These are phyloP conservation scores for Steatornis caripensis DNA, from an alignment of 2,113 vertebrate species.

Conservation along the genomic window DNA sequence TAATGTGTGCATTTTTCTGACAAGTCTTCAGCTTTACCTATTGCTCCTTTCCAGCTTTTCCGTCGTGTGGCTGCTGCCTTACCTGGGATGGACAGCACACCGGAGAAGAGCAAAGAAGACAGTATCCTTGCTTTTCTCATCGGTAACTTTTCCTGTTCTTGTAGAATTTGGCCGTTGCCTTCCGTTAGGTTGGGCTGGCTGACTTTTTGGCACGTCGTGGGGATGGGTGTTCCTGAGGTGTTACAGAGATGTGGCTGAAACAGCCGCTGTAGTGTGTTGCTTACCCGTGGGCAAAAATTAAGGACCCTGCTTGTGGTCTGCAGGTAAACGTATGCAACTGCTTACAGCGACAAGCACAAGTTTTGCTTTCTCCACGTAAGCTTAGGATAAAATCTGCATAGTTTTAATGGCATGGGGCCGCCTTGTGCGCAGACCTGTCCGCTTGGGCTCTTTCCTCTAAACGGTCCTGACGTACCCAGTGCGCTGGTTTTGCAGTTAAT, in stretches of 20 bases:
- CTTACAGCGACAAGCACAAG: background rate
- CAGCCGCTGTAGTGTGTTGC: no score
- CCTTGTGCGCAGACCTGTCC: background rate
- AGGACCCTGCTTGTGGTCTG: no score
- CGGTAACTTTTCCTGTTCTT: background rate
- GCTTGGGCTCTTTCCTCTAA: background rate
- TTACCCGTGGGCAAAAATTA: no score
- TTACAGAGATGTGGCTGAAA: no score
- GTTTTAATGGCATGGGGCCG: background rate
- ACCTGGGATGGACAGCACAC: slow-evolving; percentile 86
- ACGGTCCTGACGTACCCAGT: fast-evolving
- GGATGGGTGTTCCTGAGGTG: no score
- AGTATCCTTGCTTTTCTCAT: slow-evolving; percentile 78
- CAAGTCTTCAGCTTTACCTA: background rate
- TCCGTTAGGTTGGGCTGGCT: no score
- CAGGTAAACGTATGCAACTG: background rate
- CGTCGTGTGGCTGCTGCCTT: slow-evolving; percentile 84
- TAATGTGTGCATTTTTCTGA: background rate
- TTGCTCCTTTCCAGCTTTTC: slow-evolving; percentile 76
- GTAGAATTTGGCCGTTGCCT: no score
- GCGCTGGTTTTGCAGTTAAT: background rate
- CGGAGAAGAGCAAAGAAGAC: slow-evolving; percentile 89
- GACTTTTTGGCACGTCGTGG: no score
- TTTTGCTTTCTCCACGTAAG: background rate
- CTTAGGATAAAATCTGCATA: background rate